These are phyloP conservation scores for Chaenodraco wilsoni DNA, from an alignment of 2,797 vertebrate genomes.

Conservation along the genomic window DNA sequence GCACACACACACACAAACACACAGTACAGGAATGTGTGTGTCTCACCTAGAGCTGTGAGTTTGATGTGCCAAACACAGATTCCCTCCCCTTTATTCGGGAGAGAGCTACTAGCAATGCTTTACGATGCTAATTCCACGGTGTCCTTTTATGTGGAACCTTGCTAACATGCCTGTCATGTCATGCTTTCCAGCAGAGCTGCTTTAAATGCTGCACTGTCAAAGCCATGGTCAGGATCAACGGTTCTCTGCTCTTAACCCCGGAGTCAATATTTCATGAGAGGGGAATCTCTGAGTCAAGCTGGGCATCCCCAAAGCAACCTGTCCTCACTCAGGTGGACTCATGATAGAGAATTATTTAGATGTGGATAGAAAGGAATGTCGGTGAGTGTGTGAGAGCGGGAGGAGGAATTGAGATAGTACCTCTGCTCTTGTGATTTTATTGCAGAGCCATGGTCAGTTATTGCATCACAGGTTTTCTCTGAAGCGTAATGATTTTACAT, in stretches of 20 bases:
- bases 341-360: conserved; percentile 79
- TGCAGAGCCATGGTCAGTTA: conserved; percentile 51
- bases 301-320: conserved; percentile 47
- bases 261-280: conserved; percentile 72
- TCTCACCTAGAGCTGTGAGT: conserved; percentile 51
- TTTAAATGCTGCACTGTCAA: conserved; percentile 64
- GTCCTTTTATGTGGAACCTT: conserved; percentile 59
- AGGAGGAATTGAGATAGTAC: conserved; percentile 24
- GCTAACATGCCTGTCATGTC: conserved; percentile 55
- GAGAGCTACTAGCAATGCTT: conserved; percentile 40
- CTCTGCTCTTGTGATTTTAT: conserved; percentile 49
- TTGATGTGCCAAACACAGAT: conserved; percentile 48
- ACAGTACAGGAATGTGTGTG: background rate
- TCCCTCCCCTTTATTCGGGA: conserved; percentile 45
- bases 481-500: conserved; percentile 36
- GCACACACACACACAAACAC: conserved; percentile 24
- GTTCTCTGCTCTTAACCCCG: conserved; percentile 59
- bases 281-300: conserved; percentile 58
- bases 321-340: conserved; percentile 59
- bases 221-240: conserved; percentile 61
- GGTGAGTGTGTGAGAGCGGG: conserved; percentile 7
- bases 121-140: conserved; percentile 59
- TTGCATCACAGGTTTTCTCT: conserved; percentile 66
- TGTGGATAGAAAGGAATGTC: conserved; percentile 52
- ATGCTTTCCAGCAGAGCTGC: conserved; percentile 43